A percentile compares a stretch with the other conserved stretches of the same genome.
These are phyloP conservation scores for Tipula unca DNA, from an alignment of 2,888 invertebrate genomes.

Conservation along the genomic window DNA sequence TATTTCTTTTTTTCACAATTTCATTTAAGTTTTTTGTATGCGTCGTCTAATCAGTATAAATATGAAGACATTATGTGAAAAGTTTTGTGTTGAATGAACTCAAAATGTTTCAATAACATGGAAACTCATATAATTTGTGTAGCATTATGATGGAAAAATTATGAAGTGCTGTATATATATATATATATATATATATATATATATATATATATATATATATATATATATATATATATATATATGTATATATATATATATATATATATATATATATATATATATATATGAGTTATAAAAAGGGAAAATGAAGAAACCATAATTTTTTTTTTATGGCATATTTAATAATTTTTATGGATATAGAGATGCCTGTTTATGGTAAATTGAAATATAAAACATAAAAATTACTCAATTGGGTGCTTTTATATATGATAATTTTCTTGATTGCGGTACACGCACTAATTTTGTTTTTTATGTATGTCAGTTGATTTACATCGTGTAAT, in stretches of 20 bases:
- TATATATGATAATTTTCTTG: neutral
- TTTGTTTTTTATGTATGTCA: neutral
- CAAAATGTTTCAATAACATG: neutral
- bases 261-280: no score
- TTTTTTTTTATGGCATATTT: neutral
- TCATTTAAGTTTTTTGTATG: neutral
- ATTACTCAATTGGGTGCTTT: neutral
- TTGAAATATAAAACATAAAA: neutral
- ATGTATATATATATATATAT: no score
- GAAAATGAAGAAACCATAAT: neutral
- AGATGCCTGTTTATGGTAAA: neutral
- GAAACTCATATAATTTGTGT: neutral
- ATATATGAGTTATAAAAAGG: neutral
- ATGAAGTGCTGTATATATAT: neutral
- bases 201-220: no score
- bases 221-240: no score
- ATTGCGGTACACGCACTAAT: neutral
- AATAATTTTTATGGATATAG: neutral
- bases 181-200: no score
- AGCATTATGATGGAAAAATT: neutral
- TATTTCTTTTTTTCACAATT: neutral
- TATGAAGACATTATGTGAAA: neutral
- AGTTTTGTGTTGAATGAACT: neutral
- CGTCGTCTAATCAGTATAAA: neutral
- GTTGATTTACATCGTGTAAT: neutral